Conservation (phyloP, 2,113 vertebrate genomes). For the Ptyas mucosa region DNA sequence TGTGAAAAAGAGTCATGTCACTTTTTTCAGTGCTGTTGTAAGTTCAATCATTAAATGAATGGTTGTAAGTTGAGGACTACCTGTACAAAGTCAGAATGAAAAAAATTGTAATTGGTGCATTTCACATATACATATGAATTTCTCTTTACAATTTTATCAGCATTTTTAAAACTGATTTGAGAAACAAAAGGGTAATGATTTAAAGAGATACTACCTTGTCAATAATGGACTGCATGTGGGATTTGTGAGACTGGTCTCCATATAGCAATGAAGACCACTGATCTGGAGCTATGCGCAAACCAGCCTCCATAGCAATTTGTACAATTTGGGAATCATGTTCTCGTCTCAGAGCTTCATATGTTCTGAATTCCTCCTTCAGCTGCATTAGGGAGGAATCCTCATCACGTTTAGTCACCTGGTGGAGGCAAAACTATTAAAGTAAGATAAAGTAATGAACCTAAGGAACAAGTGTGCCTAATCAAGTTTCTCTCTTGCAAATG, state of each 20-base stretch:
- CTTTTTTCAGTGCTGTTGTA: background rate
- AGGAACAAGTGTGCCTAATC: background rate
- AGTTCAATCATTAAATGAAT: background rate
- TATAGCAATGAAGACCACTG: slow-evolving; percentile 98
- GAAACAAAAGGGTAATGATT: background rate
- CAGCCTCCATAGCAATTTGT: slow-evolving; percentile 98
- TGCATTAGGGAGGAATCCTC: slow-evolving; percentile 99
- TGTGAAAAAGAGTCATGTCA: background rate
- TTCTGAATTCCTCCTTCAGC: slow-evolving; percentile 95
- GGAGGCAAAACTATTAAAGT: slow-evolving; percentile 7
- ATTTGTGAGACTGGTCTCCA: slow-evolving; percentile 97
- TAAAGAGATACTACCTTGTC: slow-evolving; percentile 85
- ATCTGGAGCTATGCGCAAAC: slow-evolving; percentile 95
- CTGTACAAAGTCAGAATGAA: background rate
- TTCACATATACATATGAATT: background rate
- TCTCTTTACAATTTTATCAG: background rate
- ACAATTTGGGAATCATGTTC: slow-evolving; percentile 99
- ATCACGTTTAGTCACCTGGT: slow-evolving; percentile 93
- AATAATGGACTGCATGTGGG: slow-evolving; percentile 99
- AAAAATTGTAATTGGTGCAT: background rate
- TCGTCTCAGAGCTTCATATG: slow-evolving; percentile 90
- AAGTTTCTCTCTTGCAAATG: background rate
- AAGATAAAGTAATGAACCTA: background rate
- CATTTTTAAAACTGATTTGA: background rate
- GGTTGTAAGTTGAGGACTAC: background rate